Evolutionary conservation across 1,140 invertebrate genomes (phyloP).

Genomic region (Ruditapes philippinarum): DNA sequence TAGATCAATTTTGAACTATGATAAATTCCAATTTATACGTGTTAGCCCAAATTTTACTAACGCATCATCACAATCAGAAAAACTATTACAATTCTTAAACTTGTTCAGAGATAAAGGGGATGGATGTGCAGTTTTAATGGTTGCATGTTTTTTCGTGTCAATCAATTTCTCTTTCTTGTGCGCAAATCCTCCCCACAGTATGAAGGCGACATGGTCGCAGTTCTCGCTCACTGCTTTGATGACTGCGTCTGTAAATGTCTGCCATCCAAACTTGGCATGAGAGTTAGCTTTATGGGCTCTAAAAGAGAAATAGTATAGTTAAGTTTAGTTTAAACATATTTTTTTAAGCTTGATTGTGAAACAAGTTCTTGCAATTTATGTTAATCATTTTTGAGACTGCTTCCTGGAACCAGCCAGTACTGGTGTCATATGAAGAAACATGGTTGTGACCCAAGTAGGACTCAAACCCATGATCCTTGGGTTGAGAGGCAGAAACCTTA

Average conservation of each 20-base stretch:
- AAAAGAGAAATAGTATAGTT: slow-evolving; percentile 53
- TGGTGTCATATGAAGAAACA: no score
- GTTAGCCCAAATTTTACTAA: slow-evolving; percentile 87
- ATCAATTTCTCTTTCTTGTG: slow-evolving; percentile 90
- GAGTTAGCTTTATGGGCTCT: slow-evolving; percentile 89
- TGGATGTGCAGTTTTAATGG: slow-evolving; percentile 89
- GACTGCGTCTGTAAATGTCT: slow-evolving; percentile 89
- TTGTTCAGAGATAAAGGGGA: slow-evolving; percentile 90
- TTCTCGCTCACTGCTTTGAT: slow-evolving; percentile 87
- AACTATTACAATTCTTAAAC: slow-evolving; percentile 90
- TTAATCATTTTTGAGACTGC: no score
- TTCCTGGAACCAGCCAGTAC: no score
- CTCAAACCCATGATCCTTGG: no score
- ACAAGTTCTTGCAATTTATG: no score
- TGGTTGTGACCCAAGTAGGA: no score
- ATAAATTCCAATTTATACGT: slow-evolving; percentile 89
- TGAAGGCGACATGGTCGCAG: slow-evolving; percentile 89
- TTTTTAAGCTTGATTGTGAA: no score
- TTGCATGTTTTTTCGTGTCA: slow-evolving; percentile 88
- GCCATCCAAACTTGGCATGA: slow-evolving; percentile 90
- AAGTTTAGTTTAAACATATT: no score
- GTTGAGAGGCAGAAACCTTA: no score
- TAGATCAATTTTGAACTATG: no score
- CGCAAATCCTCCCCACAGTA: slow-evolving; percentile 91
- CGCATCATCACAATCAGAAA: slow-evolving; percentile 89